Base-by-base conservation (phyloP, 1,140 invertebrate genomes). In the Cecropterus lyciades region DNA sequence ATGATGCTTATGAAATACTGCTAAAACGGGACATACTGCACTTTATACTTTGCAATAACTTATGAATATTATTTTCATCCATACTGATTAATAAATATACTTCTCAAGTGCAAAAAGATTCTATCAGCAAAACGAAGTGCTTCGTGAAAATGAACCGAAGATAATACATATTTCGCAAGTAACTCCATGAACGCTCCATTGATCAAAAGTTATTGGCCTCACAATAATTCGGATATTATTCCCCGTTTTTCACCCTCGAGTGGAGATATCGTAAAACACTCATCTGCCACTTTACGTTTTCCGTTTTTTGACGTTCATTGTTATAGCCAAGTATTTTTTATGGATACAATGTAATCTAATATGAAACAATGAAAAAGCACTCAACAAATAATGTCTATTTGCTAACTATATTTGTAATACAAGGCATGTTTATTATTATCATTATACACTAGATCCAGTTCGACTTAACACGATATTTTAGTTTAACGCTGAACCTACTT, bases 191-290 rank as follows among this genome's bases (percentile, higher is more conserved):
- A 69, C 65, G 62, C 55, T 62, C 40, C 33, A 65, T 66, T 66
- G 72, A 74, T 74, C 72, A 69, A 64, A 68, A 74, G 69, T 67
- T 62, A 69, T 70, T 63, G 60, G 46, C 53, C 45, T 71, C 48
- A 69, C 63, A 74, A 69, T 63, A 71, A 74, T 71, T 71, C 65
- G 56, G 52, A 67, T 74, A 71, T 74, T 57, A 57, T 46, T 27
- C 55, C 46, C 53, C 40, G 65, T 65, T 66, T 68, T 42, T 43
- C 53, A 51, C 24, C 49, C 8, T 24, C 42, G 17, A 69, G 62
- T 56, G 59, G 64, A 67, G 53, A 59, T 67, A 67, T 70, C 67
- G 49, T 70, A 67, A 72, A 72, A 57, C 42, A 46, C 51, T 63
- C 63, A 20, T 65, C 60, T 73, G 55, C 55, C 67, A 67, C 20